Base-by-base conservation (phyloP, 1,140 invertebrate genomes). In the Drepana arcuata region DNA sequence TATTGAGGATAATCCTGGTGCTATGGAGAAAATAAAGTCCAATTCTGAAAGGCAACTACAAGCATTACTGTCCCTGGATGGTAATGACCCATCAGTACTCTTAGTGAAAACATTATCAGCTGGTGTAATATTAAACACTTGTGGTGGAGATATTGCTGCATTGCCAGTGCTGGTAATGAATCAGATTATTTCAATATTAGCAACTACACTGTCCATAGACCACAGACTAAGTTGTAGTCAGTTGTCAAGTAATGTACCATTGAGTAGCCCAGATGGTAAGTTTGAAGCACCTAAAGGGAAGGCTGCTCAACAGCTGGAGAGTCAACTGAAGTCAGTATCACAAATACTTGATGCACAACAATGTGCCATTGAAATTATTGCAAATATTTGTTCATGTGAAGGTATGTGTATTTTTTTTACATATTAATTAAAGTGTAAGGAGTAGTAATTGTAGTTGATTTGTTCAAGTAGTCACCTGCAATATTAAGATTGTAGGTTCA, bases 351-450 rank as follows among this genome's bases (percentile, higher is more conserved):
- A 86, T 39, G 87, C 88, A 1, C 90, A 92, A 59, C 86, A 88
- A 49, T 83, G 87, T 53, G 86, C 89, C 3, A 63, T 91, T 34
- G 90, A 92, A 74, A 89, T 91, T 32, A 69, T 92, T 30, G 86
- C 90, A 9, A 92, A 93, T 72, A 68, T 92, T 15, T 91, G 89
- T 48, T 88, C 90, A 15, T 68, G 71, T 59, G 88, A 90, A 51
- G 88, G 88, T 86, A 67, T 64, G 48, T 44, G 14, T 32, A 6
- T 21, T 24, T 27, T 35, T 37, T 41, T n/a, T 30, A 11, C 41
- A 27, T 30, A 26, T 36, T 37, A 29, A 5, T 30, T 26, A 42
- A 53, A 30, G 24, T 39, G 3, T 34, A 23, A 28, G n/a, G n/a
- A 28, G 2, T 11, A 28, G 13, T 11, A 28, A 5, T n/a, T n/a